Evolutionary conservation across 2,797 vertebrate genomes (phyloP), one percentile per base, ranked within the genome.

Genomic region (Yasuhikotakia modesta): DNA sequence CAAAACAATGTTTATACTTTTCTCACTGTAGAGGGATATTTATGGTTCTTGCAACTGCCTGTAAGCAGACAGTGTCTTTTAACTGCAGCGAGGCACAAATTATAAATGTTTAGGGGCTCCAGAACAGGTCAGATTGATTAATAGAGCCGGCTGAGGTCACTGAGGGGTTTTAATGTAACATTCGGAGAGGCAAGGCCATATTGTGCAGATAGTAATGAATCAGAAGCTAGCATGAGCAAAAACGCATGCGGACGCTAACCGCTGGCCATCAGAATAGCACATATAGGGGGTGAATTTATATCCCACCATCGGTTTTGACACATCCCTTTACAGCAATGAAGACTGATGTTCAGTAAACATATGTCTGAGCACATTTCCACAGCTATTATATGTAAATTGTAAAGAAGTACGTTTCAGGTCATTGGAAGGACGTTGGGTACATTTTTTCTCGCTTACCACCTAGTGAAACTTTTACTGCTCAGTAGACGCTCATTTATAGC

Each of bases 181-280:
- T 85, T 82, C 78, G 87, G 85, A 88, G 78, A 87, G 87, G 79
- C 81, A 86, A 87, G 88, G 87, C 85, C 46, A 58, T 83, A 85
- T 86, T 90, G 86, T 89, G 85, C 85, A 66, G 16, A 57, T 76
- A 68, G 81, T 86, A 89, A 91, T 90, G 70, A 82, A 86, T 86
- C 84, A 86, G 82, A 19, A 39, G 68, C 32, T 24, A 63, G 79
- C 63, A 17, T 19, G 66, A 45, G 84, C 87, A 86, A 82, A 86
- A 82, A 85, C 72, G 53, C 76, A 85, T 78, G 68, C 57, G 53
- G 48, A 79, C 43, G 65, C 35, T 69, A 16, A 39, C 53, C 12
- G 35, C 22, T 7, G 66, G 70, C 39, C 4, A 27, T 55, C 10
- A 5, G 58, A 13, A 43, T 2, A 24, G 35, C 45, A 14, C 10